Evolutionary conservation across 2,888 invertebrate species (phyloP), one percentile per base, ranked within the genome.

Genomic region (Acrobasis suavella): DNA sequence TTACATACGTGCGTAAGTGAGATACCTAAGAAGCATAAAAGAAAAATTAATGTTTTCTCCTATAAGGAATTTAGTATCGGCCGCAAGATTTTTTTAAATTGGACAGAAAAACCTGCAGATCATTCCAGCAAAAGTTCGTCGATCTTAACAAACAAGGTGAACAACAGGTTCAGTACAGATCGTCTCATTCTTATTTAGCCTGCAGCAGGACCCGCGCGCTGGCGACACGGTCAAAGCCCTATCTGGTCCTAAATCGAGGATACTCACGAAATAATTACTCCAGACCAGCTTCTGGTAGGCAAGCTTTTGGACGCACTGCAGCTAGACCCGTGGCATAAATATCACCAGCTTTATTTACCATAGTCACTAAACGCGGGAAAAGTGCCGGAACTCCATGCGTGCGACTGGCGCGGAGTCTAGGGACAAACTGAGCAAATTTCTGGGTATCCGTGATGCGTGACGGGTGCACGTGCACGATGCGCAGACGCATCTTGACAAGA

Each of bases 401-500:
- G 85, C 88, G 83, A 72, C 67, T 71, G 70, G 80, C 86, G 79
- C 83, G 83, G 81, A 80, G 86, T 81, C 83, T 82, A 80, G 74
- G 80, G 80, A 84, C 85, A 81, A 83, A 92, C 91, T 91, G 83
- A 89, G 85, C 84, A 84, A 88, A 87, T 88, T 84, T 85, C 87
- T 89, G 80, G 79, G 84, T 85, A 83, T 81, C 78, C 80, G 81
- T 83, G 85, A 82, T 83, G 87, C 89, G 89, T 91, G 89, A 90
- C 88, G 85, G 72, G 78, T 85, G 86, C 91, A 90, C 89, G 90
- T 90, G 91, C 82, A 80, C 76, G 78, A 80, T 81, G 83, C 83
- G 80, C 82, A 72, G 72, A 82, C 83, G 86, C 86, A 84, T 82
- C 82, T 80, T 74, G 68, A 71, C 62, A 50, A 61, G 46, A 55